These are phyloP conservation scores for Diceros bicornis DNA, from an alignment of 2,797 vertebrate genomes.

Conservation along the genomic window DNA sequence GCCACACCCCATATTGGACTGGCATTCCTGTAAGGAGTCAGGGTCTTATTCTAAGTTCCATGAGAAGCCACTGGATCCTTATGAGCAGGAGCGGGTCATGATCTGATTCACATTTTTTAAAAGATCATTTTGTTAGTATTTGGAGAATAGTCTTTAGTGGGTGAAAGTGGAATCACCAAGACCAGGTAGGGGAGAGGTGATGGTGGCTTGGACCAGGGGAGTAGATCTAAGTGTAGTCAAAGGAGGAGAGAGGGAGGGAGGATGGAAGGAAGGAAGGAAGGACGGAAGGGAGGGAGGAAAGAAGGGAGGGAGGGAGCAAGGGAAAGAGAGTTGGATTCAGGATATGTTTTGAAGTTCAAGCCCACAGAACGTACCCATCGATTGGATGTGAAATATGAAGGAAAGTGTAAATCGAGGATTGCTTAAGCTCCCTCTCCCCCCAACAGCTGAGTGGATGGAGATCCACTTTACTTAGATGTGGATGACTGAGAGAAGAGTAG, in stretches of 20 bases:
- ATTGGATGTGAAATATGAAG: background rate
- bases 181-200: fast-evolving
- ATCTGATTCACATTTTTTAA: background rate
- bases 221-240: background rate
- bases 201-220: background rate
- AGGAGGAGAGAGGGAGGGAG: background rate
- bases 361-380: background rate
- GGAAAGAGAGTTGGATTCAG: background rate
- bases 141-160: background rate
- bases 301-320: no score
- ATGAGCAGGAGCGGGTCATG: background rate
- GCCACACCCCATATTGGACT: fast-evolving
- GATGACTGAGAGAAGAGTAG: background rate
- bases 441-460: fast-evolving
- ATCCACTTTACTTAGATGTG: fast-evolving
- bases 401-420: background rate
- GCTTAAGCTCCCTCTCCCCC: background rate
- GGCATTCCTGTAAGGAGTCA: background rate
- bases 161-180: background rate
- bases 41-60: background rate
- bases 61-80: background rate
- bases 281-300: background rate
- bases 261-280: background rate
- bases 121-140: background rate
- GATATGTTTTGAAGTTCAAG: background rate